Evolutionary conservation across 2,888 invertebrate species (phyloP).

Genomic region (Cactoblastis cactorum): DNA sequence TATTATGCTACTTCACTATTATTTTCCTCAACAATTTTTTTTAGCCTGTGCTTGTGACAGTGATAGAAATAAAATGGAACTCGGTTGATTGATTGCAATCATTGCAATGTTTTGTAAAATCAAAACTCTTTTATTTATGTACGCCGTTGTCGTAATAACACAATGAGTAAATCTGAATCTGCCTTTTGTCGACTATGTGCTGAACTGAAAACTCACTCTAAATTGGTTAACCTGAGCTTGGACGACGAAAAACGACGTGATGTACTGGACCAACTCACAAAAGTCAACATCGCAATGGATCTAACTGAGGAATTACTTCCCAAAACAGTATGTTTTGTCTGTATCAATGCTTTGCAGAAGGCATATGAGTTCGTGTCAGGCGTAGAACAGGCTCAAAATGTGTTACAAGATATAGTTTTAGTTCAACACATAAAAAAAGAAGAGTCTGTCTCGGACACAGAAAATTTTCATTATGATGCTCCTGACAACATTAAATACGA

Average conservation of each 20-base stretch:
- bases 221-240: conserved; percentile 38
- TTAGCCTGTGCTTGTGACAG: neutral
- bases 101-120: neutral
- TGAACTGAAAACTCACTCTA: conserved; percentile 36
- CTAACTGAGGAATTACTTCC: conserved; percentile 38
- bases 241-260: conserved; percentile 33
- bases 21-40: neutral
- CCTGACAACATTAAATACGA: conserved; percentile 20
- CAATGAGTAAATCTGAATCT: conserved; percentile 31
- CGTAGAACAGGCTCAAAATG: conserved; percentile 46
- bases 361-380: conserved; percentile 45
- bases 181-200: conserved; percentile 50
- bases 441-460: conserved; percentile 22
- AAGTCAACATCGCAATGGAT: conserved; percentile 41
- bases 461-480: conserved; percentile 18
- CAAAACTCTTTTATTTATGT: neutral
- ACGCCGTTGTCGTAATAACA: neutral
- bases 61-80: neutral
- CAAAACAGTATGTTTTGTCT: conserved; percentile 49
- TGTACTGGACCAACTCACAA: conserved; percentile 38
- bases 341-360: conserved; percentile 40
- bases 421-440: conserved; percentile 39
- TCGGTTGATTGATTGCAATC: too few species aligned
- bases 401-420: conserved; percentile 32
- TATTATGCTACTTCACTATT: too few species aligned